A percentile compares a stretch with the other conserved stretches of the same genome.
phyloP scores from a whole-genome alignment of 2,888 invertebrate genomes.

The Dryocosmus kuriphilus region DNA sequence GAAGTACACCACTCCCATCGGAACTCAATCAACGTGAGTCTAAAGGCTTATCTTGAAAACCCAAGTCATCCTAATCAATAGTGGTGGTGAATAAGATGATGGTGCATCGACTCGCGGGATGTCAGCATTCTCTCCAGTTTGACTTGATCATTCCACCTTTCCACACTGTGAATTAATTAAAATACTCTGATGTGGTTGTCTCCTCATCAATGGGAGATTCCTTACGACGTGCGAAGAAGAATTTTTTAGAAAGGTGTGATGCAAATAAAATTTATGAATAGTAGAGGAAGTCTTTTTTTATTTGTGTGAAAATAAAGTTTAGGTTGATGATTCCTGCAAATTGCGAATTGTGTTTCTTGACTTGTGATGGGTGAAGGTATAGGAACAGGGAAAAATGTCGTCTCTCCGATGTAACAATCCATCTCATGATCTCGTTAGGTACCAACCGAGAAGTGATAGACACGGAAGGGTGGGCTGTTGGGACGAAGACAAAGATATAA shows the following conservation, averaged over 20 bases:
- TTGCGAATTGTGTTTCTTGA: slow-evolving; percentile 3
- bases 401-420: slow-evolving; percentile 54
- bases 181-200: slow-evolving; percentile 31
- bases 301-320: neutral
- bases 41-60: slow-evolving; percentile 53
- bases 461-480: slow-evolving; percentile 34
- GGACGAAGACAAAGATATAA: slow-evolving; percentile 36
- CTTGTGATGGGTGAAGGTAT: slow-evolving; percentile 23
- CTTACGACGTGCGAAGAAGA: neutral
- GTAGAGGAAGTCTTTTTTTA: too few species aligned
- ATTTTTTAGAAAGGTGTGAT: neutral
- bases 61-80: slow-evolving; percentile 57
- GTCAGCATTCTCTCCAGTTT: slow-evolving; percentile 13
- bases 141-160: slow-evolving; percentile 41
- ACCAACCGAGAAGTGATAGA: slow-evolving; percentile 37
- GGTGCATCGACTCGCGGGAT: slow-evolving; percentile 48
- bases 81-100: slow-evolving; percentile 54
- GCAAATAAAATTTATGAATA: neutral
- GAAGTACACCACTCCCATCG: slow-evolving; percentile 73
- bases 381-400: slow-evolving; percentile 28
- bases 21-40: slow-evolving; percentile 71
- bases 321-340: neutral
- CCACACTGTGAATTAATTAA: slow-evolving; percentile 47
- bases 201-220: neutral
- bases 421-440: slow-evolving; percentile 67